A percentile compares a stretch with the other conserved stretches of the same genome.
Conservation (phyloP, 2,797 vertebrate species). For the Apogon hyalosoma region DNA sequence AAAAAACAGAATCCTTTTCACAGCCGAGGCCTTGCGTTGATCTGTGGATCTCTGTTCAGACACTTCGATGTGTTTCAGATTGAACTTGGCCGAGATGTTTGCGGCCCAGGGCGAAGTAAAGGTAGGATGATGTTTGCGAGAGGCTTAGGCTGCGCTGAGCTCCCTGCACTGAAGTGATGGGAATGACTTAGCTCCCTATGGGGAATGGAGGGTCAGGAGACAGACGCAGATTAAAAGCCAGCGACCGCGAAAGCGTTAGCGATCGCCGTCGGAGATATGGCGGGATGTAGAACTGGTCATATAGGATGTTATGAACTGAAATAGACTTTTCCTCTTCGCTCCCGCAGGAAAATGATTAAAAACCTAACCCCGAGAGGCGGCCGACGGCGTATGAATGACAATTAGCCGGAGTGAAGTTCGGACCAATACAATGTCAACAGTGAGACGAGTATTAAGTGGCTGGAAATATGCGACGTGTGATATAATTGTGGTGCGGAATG, state of each 20-base stretch:
- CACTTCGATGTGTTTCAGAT: constrained; percentile 23
- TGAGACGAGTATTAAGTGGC: constrained; percentile 60
- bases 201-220: constrained; percentile 32
- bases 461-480: constrained; percentile 62
- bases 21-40: constrained; percentile 38
- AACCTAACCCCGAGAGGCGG: constrained; percentile 53
- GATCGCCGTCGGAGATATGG: constrained; percentile 48
- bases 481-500: constrained; percentile 46
- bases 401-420: constrained; percentile 60
- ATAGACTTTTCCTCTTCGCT: constrained; percentile 28
- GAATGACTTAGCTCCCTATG: constrained; percentile 53
- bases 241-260: constrained; percentile 31
- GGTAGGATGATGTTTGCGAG: constrained; percentile 49
- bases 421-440: constrained; percentile 56
- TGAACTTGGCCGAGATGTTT: constrained; percentile 28
- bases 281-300: constrained; percentile 9
- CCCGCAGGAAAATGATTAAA: constrained; percentile 55
- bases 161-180: constrained; percentile 32
- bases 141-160: constrained; percentile 46
- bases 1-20: too few species aligned
- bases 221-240: constrained; percentile 59
- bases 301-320: constrained; percentile 37
- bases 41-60: constrained; percentile 55
- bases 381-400: constrained; percentile 68
- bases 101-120: constrained; percentile 45